Evolutionary conservation across 2,797 vertebrate species (phyloP), one percentile per base, ranked within the genome.

Genomic region (Synaphobranchus kaupii): DNA sequence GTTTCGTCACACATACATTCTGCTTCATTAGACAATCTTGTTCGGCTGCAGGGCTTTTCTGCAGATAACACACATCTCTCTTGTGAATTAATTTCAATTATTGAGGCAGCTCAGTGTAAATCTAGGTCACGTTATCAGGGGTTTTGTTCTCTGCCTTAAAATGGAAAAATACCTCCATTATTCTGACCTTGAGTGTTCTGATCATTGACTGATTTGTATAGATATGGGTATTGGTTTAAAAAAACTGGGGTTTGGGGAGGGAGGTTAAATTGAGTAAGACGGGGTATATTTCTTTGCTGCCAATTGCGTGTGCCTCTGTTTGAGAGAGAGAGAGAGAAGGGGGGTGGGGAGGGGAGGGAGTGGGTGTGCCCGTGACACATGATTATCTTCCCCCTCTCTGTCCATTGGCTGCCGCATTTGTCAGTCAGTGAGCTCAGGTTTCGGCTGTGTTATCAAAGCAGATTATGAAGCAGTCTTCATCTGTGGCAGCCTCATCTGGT

Each of bases 1-100:
- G 92, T 95, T 90, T 91, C 92, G 93, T 93, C 94, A 93, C 94
- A 93, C 92, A 92, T 94, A 94, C 94, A 94, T 95, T 93, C 94
- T 94, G 94, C 94, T 93, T 94, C 93, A 93, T 90, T 94, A 93
- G 94, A 94, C 94, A 94, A 94, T 95, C 94, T 91, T 87, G 90
- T 92, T 88, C 85, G 91, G 94, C 89, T 89, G 86, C 7, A 91
- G 52, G 94, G 92, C 93, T 89, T 91, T 60, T 90, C 92, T 91
- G 87, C 90, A 88, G 91, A 91, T 92, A 93, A 90, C 93, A 95
- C 93, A 93, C 94, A 94, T 91, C 92, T 91, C 92, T 95, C 93
- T 94, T 92, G 90, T 94, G 92, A 92, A 95, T 95, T 94, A 94
- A 94, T 83, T 95, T 94, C 93, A 93, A 94, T 93, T 93, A 92